A percentile compares a stretch with the other conserved stretches of the same genome.
These are phyloP conservation scores for Branchellion lobata DNA, from an alignment of 2,888 invertebrate genomes.

Conservation along the genomic window DNA sequence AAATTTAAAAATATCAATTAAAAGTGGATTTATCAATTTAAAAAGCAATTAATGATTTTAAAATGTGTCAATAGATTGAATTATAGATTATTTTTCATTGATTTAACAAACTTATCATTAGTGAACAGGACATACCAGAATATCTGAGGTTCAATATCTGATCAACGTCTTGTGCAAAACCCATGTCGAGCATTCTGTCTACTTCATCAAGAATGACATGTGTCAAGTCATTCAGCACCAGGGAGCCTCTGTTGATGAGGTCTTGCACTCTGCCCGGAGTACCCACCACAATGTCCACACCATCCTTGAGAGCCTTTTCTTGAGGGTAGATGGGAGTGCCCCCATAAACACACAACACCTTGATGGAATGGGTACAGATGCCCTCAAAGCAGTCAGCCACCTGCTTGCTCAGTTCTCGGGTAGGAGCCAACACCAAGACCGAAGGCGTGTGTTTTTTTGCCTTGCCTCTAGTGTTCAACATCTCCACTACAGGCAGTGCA, in stretches of 20 bases:
- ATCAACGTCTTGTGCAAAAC: slow-evolving; percentile 59
- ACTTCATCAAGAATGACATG: slow-evolving; percentile 61
- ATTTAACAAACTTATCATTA: no score
- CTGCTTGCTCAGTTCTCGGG: slow-evolving; percentile 59
- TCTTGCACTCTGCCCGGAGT: slow-evolving; percentile 60
- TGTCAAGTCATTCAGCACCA: slow-evolving; percentile 54
- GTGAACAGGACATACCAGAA: slow-evolving; percentile 46
- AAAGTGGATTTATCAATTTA: no score
- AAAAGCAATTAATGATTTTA: no score
- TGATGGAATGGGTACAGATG: slow-evolving; percentile 48
- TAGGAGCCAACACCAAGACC: slow-evolving; percentile 57
- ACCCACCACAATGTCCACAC: slow-evolving; percentile 60
- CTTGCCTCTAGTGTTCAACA: slow-evolving; percentile 28
- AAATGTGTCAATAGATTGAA: no score
- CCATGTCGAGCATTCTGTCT: slow-evolving; percentile 61
- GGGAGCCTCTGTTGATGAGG: slow-evolving; percentile 55
- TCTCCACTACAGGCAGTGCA: slow-evolving; percentile 58
- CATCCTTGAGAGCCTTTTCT: slow-evolving; percentile 49
- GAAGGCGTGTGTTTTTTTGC: not conserved
- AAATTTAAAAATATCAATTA: no score
- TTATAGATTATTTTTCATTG: no score
- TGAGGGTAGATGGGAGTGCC: slow-evolving; percentile 56
- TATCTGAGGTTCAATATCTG: slow-evolving; percentile 57
- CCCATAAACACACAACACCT: slow-evolving; percentile 57
- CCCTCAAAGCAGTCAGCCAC: slow-evolving; percentile 55